Evolutionary conservation across 2,888 invertebrate genomes (phyloP).

Genomic region (Aporophyla nigra): DNA sequence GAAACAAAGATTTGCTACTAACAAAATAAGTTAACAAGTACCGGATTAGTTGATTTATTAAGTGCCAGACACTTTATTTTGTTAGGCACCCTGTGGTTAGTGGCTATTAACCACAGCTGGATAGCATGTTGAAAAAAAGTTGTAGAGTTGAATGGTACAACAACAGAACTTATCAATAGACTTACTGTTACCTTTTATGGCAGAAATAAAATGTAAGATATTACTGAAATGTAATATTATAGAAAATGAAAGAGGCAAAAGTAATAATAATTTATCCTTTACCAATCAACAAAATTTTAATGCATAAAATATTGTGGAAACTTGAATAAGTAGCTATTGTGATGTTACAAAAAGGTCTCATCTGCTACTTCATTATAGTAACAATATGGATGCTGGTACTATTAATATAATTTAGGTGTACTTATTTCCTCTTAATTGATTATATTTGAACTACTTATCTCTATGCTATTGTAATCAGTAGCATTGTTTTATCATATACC

Average conservation of each 20-base stretch:
- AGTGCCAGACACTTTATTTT: slow-evolving; percentile 25
- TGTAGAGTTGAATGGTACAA: background rate
- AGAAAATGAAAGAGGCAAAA: background rate
- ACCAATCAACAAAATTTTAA: background rate
- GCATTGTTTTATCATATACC: background rate
- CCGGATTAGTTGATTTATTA: slow-evolving; percentile 14
- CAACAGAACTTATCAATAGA: background rate
- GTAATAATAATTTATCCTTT: background rate
- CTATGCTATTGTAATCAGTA: background rate
- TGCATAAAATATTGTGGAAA: background rate
- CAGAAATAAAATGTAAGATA: no score
- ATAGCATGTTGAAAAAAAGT: background rate
- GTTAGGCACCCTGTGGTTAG: slow-evolving; percentile 42
- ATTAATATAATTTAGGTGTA: background rate
- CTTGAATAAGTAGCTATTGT: background rate
- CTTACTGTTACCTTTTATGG: background rate
- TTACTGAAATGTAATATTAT: background rate
- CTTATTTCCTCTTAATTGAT: background rate
- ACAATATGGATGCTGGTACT: background rate
- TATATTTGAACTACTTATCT: background rate
- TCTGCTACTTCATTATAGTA: background rate
- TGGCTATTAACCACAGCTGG: slow-evolving; percentile 35
- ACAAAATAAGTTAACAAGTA: slow-evolving; percentile 35
- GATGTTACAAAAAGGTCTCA: background rate
- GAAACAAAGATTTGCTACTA: background rate